Evolutionary conservation across 2,888 invertebrate species (phyloP), one percentile per base, ranked within the genome.

Genomic region (Meandrusa payeni): DNA sequence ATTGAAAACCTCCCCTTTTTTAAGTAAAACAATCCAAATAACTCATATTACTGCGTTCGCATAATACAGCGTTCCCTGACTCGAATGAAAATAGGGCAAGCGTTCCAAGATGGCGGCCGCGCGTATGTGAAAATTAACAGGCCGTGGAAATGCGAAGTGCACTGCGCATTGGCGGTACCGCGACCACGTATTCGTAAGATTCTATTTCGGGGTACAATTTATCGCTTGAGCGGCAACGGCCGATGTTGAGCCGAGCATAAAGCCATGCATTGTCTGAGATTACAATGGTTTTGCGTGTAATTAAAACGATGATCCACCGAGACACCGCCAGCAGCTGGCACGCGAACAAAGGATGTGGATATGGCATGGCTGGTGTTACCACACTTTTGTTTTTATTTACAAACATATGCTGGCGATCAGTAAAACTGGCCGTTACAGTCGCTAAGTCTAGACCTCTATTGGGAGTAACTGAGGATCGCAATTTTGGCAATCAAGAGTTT

Each of bases 201-300:
- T 31, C 38, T 43, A 43, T 43, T 43, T 43, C 10, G 32, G 38
- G n/a, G 26, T 38, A 13, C 20, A 38, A 43, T 43, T 43, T 43
- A 26, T 22, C 43, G 43, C 38, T 31, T 27, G 31, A 43, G 5
- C 38, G 19, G 24, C 23, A 23, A 13, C 20, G 7, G 20, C 2
- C 7, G 38, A 17, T 31, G 42, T 26, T 32, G 43, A 38, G 7
- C 37, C 32, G 32, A 37, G 10, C 26, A 43, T 43, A 24, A 32
- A 43, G 26, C 26, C 37, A 20, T 38, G 43, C 32, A 20, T 38
- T 43, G 43, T 43, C 26, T 13, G 7, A 12, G 19, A 22, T 43
- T 32, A 47, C 45, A 37, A 45, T 45, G 17, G 31, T 47, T 45
- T 47, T 32, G 49, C 45, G 47, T 47, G 45, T 47, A 47, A 50